Conservation (phyloP, 30 jellyfish, hydroid and myxozoan species). For the Pelagia noctiluca region DNA sequence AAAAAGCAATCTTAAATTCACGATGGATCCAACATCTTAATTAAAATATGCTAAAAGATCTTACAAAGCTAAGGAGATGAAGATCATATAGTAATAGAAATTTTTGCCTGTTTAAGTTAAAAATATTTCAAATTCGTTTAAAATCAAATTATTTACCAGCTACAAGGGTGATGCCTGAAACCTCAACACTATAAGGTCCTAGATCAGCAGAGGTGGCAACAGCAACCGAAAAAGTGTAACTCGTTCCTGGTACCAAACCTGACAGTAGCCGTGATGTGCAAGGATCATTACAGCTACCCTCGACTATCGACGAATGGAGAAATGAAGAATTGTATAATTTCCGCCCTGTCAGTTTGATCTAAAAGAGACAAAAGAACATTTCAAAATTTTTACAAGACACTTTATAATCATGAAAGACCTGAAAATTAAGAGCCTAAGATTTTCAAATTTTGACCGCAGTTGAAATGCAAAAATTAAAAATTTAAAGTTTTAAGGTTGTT, state of each 20-base stretch:
- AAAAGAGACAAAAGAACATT: neutral
- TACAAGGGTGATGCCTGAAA: conserved; percentile 25
- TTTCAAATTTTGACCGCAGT: too few species aligned
- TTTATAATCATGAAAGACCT: too few species aligned
- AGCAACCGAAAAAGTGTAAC: conserved; percentile 34
- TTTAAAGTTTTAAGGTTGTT: too few species aligned
- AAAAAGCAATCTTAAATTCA: too few species aligned
- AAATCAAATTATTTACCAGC: conserved; percentile 40
- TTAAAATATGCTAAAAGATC: too few species aligned
- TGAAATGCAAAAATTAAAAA: too few species aligned
- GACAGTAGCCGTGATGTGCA: conserved; percentile 14
- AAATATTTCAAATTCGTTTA: too few species aligned
- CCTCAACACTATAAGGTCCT: conserved; percentile 43
- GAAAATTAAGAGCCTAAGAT: too few species aligned
- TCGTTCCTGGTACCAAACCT: conserved; percentile 40
- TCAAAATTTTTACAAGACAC: too few species aligned
- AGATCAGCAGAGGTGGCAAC: conserved; percentile 62
- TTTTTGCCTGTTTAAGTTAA: neutral
- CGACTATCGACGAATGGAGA: neutral
- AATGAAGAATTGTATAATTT: conserved; percentile 58
- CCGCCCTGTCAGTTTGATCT: conserved; percentile 54
- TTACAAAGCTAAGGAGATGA: neutral
- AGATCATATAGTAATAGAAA: neutral
- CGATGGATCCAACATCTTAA: too few species aligned
- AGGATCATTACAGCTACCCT: neutral